Base-by-base conservation (phyloP, 2,113 vertebrate species). In the Elephantulus edwardii region DNA sequence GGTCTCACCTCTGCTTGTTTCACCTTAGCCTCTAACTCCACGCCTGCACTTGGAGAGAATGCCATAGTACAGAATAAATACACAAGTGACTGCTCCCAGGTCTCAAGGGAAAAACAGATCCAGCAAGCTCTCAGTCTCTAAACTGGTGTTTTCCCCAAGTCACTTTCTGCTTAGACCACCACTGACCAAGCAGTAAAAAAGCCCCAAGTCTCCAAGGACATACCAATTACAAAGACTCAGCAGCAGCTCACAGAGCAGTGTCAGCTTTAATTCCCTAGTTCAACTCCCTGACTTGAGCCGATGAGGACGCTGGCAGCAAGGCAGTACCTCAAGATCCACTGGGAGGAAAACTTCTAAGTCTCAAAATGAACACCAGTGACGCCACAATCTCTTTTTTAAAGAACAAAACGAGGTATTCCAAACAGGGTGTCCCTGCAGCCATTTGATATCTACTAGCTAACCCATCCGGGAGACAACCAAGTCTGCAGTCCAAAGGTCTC, bases 141-240 rank as follows among this genome's bases (percentile, higher is more conserved):
- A 74, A 68, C 44, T 91, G 2, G 48, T 89, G 38, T 91, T 40
- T 86, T 74, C 83, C 42, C 85, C 50, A 81, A 84, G 62, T 76
- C 38, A 77, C 20, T 81, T 89, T 86, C 70, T 91, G 40, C 54
- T 81, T 46, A 75, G 62, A 89, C 40, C 74, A 79, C 38, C 70
- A 66, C 9, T 40, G 6, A 82, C 24, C 80, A 26, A 62, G 80
- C 12, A 78, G 35, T 82, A 26, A 62, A 24, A 83, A 7, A 78
- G 54, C 14, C 24, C 71, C 66, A 58, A 90, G 64, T 64, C 33
- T 78, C n/a, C 50, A 70, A 58, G 19, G 9, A 44, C 40, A 20
- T 14, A 22, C 16, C 86, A 35, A 38, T 28, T 48, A 71, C 35
- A 76, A 81, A 54, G 19, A 86, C 82, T n/a, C 1, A 42, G 44